phyloP scores from a whole-genome alignment of 2,888 invertebrate genomes.

The Mesoligia furuncula region DNA sequence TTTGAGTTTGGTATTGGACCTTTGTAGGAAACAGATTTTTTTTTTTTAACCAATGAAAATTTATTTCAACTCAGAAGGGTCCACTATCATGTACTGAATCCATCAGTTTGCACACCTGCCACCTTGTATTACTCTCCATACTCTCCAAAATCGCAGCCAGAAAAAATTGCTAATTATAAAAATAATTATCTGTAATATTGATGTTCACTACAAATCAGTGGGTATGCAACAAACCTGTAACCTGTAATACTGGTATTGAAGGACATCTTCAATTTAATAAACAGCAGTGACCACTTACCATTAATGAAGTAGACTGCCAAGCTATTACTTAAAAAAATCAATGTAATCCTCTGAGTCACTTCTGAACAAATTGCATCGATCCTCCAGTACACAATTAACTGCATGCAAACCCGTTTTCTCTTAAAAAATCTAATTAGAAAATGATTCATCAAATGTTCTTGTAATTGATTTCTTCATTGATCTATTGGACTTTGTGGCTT shows the following conservation, averaged over 20 bases:
- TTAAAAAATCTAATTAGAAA: constrained; percentile 18
- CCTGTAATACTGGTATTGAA: neutral
- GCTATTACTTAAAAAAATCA: neutral
- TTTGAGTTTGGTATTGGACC: too few species aligned
- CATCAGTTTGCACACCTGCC: too few species aligned
- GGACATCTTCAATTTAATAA: too few species aligned
- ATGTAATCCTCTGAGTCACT: neutral
- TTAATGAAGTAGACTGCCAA: too few species aligned
- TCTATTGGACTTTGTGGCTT: neutral
- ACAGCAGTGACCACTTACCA: neutral
- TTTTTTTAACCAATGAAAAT: too few species aligned
- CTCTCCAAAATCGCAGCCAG: neutral
- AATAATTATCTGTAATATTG: neutral
- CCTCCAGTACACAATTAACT: constrained; percentile 14
- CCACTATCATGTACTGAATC: too few species aligned
- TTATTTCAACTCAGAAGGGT: too few species aligned
- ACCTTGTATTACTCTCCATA: too few species aligned
- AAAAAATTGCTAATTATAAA: neutral
- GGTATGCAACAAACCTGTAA: neutral
- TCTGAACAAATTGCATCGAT: constrained; percentile 3
- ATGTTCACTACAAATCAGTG: neutral
- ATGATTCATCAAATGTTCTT: constrained; percentile 17
- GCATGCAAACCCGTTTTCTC: constrained; percentile 25
- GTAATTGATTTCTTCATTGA: constrained; percentile 1
- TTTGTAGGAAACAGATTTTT: too few species aligned